Evolutionary conservation across 2,797 vertebrate species (phyloP).

Genomic region (Gila robusta): DNA sequence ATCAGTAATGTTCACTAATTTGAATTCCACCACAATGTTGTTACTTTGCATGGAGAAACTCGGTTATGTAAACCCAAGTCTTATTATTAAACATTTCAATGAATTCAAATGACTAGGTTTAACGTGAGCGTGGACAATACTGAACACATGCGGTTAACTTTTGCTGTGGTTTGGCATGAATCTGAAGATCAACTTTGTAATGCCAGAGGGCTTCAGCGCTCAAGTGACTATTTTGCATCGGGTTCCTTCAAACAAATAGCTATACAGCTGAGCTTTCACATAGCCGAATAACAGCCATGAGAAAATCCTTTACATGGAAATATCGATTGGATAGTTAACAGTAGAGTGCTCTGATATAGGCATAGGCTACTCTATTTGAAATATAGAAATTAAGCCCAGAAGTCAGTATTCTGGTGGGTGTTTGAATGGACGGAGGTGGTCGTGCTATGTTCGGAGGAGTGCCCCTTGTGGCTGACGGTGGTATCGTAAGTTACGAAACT

Average conservation of each 20-base stretch:
- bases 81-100: not conserved
- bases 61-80: not conserved
- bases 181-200: slow-evolving; percentile 18
- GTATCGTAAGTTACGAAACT: too few relatives aligned
- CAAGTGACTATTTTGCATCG: slow-evolving; percentile 28
- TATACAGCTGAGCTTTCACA: not conserved
- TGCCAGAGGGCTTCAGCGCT: slow-evolving; percentile 29
- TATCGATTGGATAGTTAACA: not conserved
- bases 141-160: not conserved
- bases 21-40: not conserved
- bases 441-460: not conserved
- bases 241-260: not conserved
- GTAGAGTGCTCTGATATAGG: not conserved
- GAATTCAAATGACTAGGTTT: not conserved
- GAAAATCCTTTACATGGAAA: slow-evolving; percentile 18
- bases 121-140: not conserved
- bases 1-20: not conserved
- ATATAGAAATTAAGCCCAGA: not conserved
- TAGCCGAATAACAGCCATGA: not conserved
- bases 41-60: not conserved
- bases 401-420: not conserved
- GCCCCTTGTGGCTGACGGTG: not conserved
- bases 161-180: slow-evolving; percentile 4
- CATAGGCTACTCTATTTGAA: not conserved
- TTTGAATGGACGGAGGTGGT: not conserved